Conservation (phyloP, 1,140 invertebrate species). For the Macrosteles quadrilineatus region DNA sequence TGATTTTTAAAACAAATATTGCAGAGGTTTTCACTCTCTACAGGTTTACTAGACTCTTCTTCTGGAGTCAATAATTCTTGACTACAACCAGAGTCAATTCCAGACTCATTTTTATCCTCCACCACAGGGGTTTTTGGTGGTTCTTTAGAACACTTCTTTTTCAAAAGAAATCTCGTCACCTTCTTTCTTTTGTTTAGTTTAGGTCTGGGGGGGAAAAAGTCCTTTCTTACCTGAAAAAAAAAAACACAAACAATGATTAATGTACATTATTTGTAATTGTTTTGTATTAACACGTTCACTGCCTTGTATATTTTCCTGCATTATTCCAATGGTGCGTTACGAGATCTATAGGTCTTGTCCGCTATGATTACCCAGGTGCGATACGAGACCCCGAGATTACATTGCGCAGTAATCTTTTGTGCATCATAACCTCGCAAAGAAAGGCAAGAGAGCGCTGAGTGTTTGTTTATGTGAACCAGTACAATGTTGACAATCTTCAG, state of each 20-base stretch:
- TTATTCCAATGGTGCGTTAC: no score
- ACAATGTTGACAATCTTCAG: no score
- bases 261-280: background rate
- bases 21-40: background rate
- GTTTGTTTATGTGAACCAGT: no score
- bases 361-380: no score
- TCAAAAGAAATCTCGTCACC: background rate
- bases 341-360: no score
- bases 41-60: background rate
- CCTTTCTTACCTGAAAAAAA: background rate
- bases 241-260: background rate
- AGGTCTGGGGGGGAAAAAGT: background rate
- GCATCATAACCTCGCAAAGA: no score
- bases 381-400: no score
- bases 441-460: no score
- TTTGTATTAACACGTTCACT: background rate
- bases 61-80: background rate
- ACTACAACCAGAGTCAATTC: background rate
- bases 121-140: background rate
- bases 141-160: background rate
- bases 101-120: background rate
- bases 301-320: no score
- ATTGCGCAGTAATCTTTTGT: no score
- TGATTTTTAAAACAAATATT: background rate
- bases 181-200: background rate